Evolutionary conservation across 2,888 invertebrate genomes (phyloP).

Genomic region (Norana najaformis): DNA sequence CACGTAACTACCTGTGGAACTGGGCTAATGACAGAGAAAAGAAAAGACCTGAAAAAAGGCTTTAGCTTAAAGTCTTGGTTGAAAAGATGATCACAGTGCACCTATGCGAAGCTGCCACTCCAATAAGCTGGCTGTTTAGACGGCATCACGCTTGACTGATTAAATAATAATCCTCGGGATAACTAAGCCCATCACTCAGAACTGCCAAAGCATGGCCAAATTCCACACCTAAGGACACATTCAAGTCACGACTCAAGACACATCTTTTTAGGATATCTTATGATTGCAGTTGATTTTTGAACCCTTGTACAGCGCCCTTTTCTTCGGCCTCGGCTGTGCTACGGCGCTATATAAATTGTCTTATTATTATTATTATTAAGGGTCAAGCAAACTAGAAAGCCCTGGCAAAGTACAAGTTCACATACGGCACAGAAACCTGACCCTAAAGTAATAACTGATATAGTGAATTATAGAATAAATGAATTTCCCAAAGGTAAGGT

Average conservation of each 20-base stretch:
- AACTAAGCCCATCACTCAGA: background rate
- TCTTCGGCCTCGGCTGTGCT: too few species aligned
- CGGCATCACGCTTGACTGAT: background rate
- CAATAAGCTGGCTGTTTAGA: background rate
- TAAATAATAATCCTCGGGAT: background rate
- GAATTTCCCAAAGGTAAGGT: background rate
- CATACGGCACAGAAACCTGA: background rate
- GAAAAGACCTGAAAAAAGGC: background rate
- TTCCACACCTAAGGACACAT: too few species aligned
- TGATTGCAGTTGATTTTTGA: too few species aligned
- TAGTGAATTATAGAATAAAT: background rate
- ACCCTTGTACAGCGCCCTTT: too few species aligned
- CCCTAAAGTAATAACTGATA: background rate
- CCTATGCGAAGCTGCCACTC: background rate
- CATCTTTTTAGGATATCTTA: too few species aligned
- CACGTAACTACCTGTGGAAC: background rate
- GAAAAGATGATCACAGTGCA: background rate
- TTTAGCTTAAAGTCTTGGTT: background rate
- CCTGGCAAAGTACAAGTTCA: background rate
- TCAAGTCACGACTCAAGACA: too few species aligned
- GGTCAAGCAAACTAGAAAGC: background rate
- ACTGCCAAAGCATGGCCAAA: background rate
- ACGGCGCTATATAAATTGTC: too few species aligned
- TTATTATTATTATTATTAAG: too few species aligned
- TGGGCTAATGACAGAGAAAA: background rate